Base-by-base conservation (phyloP, 2,888 invertebrate species). In the Ecliptopera silaceata region DNA sequence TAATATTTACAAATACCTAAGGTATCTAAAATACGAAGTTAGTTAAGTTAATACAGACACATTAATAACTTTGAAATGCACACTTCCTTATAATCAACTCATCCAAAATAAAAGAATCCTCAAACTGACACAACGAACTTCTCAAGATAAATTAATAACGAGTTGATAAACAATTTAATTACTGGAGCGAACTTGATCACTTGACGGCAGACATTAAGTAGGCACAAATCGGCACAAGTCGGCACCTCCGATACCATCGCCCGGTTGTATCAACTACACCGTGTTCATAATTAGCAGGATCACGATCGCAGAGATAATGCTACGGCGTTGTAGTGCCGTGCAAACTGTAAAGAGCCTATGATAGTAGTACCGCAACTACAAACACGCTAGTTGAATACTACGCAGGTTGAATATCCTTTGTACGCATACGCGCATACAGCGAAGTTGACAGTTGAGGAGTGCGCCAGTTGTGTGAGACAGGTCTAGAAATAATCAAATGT, bases 261-360 rank as follows among this genome's bases (percentile, higher is more conserved):
- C 41, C 29, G 8, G 43, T 22, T 61, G 47, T 54, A 65, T 63
- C 61, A 63, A 65, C 56, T 52, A 42, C 34, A 50, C 38, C 52
- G 38, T 51, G 58, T 49, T 64, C 31, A 59, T 61, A 63, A 61
- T 63, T 61, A 63, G 61, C 49, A 32, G 50, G 45, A 59, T 61
- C 56, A 44, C 51, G 61, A 61, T 62, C 43, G 26, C 13, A 34
- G 18, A 11, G 31, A 5, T 48, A 26, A 48, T 48, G 29, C 39
- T 39, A 13, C 12, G 31, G 4, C 17, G 38, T 29, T 48, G 17
- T 31, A 12, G 12, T 15, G 34, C 4, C n/a, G n/a, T 17, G 17
- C 11, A 38, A 39, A 17, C 4, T 39, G 48, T 39, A 41, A 26
- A 31, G 3, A n/a, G n/a, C n/a, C 3, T 2, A 10, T n/a, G 11